Base-by-base conservation (phyloP, 2,888 invertebrate species). In the Rotaria magnacalcarata region DNA sequence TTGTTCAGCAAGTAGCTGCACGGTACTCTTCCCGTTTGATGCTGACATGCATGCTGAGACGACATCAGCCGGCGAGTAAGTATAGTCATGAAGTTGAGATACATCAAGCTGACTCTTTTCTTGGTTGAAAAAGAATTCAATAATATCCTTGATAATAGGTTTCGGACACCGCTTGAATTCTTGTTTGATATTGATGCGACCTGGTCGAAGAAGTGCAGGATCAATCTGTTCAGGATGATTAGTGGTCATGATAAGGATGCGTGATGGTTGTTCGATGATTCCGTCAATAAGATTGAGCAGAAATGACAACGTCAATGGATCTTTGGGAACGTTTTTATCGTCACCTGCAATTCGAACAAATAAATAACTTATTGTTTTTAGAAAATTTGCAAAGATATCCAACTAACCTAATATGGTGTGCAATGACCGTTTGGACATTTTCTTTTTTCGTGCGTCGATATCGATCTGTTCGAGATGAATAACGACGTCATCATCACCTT, bases 211-310 rank as follows among this genome's bases (percentile, higher is more conserved):
- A 41, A 74, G 43, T 16, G 74, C 74, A 41, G 74, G 74, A 74
- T 74, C 74, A 6, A 74, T 74, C 34, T 74, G 74, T 74, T 74
- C 74, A 41, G 74, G 74, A 41, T 74, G 34, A 74, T 74, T 74
- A 16, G 41, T 74, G 4, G 74, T 74, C 43, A 74, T 74, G 16
- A 74, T 74, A 19, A 74, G 19, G 19, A 74, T 34, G 34, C 74
- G 74, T 41, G 34, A 41, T 10, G 74, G 41, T 74, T 74, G 74
- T 41, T 74, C 74, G 34, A 74, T 34, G 34, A 74, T 41, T 41
- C 74, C 74, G 21, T 74, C 74, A 24, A 74, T 74, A 10, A 74
- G 19, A 74, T 74, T 74, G 14, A 74, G 19, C 2, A 74, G 14
- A 43, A 74, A 74, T 3, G 74, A 74, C 19, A 74, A 41, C 21